phyloP scores from a whole-genome alignment of 2,888 invertebrate genomes.

The Drosophila recens region DNA sequence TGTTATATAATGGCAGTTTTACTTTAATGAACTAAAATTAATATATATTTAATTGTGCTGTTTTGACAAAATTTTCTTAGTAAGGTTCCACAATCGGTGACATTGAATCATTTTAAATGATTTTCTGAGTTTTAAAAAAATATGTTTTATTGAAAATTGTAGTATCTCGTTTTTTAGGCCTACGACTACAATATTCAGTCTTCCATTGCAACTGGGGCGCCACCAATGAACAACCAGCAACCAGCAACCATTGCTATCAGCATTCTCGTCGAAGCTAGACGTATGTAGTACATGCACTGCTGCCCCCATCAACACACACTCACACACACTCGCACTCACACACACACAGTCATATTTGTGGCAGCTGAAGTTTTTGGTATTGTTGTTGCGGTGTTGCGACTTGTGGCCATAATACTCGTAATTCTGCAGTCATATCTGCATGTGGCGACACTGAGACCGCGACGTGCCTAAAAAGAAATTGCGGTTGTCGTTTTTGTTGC shows the following conservation, averaged over 20 bases:
- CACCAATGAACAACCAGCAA: constrained; percentile 29
- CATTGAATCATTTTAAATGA: not conserved
- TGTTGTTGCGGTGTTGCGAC: constrained; percentile 34
- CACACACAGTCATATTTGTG: constrained; percentile 1
- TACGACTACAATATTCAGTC: not conserved
- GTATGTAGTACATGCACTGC: constrained; percentile 18
- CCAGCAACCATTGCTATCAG: constrained; percentile 30
- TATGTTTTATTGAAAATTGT: not conserved
- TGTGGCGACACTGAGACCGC: constrained; percentile 63
- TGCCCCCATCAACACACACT: constrained; percentile 4
- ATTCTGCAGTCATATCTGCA: constrained; percentile 72
- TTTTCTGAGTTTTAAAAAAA: not conserved
- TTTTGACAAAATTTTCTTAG: too few species aligned
- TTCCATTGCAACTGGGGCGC: constrained; percentile 21
- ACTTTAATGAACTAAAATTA: too few species aligned
- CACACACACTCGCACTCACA: not conserved
- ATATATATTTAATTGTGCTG: too few species aligned
- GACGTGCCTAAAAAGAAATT: constrained; percentile 80
- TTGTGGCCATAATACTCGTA: constrained; percentile 58
- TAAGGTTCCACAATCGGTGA: too few species aligned
- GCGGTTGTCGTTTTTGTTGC: constrained; percentile 46
- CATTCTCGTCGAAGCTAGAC: constrained; percentile 31
- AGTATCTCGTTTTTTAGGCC: not conserved
- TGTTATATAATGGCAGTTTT: too few species aligned
- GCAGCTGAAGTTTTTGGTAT: constrained; percentile 17